A percentile compares a stretch with the other conserved stretches of the same genome.
Conservation (phyloP, 2,888 invertebrate genomes). For the Venusia cambrica region DNA sequence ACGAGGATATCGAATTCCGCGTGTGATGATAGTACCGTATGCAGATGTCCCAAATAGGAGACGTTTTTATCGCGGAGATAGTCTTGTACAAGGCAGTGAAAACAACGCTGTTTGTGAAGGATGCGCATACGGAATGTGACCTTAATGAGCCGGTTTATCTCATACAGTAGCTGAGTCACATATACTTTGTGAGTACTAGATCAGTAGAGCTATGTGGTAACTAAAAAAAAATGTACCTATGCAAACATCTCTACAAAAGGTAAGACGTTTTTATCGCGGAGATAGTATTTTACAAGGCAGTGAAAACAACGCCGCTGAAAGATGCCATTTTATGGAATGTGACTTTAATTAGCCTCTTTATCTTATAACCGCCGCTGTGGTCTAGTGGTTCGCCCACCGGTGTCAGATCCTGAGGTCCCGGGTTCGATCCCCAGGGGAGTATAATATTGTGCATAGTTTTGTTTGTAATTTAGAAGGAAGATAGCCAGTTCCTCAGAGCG, state of each 20-base stretch:
- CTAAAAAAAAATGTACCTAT: too few relatives aligned
- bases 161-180: too few relatives aligned
- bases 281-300: constrained; percentile 11
- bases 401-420: too few relatives aligned
- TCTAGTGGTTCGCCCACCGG: too few relatives aligned
- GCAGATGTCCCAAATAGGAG: constrained; percentile 17
- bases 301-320: constrained; percentile 12
- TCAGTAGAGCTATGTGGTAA: too few relatives aligned
- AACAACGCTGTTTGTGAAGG: constrained; percentile 9
- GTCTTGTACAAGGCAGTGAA: constrained; percentile 10
- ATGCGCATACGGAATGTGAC: too few relatives aligned
- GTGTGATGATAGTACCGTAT: constrained; percentile 24
- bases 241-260: constrained; percentile 17
- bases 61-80: constrained; percentile 19
- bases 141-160: too few relatives aligned
- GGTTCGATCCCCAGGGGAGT: too few relatives aligned
- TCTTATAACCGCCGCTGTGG: constrained; percentile 2
- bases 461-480: too few relatives aligned
- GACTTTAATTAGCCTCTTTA: constrained; percentile 16
- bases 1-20: constrained; percentile 25
- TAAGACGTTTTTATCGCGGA: constrained; percentile 14
- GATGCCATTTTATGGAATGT: constrained; percentile 14
- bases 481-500: too few relatives aligned
- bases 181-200: too few relatives aligned
- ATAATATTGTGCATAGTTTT: too few relatives aligned